Conservation (phyloP, 2,888 invertebrate genomes). For the Papilio gigon region DNA sequence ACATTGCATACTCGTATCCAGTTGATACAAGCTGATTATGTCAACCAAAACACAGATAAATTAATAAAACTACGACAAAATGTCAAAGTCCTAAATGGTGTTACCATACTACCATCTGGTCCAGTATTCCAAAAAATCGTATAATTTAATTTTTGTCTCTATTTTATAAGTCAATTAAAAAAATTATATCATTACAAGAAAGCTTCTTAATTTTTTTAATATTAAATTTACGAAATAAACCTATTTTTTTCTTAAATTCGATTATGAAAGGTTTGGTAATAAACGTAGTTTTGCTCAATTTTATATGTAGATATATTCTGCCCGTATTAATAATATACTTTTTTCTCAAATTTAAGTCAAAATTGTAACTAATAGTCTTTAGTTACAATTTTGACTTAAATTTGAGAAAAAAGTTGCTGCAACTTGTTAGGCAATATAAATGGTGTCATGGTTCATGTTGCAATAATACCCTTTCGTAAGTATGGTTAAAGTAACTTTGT, state of each 20-base stretch:
- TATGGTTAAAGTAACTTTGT: conserved; percentile 7
- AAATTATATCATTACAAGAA: too few relatives aligned
- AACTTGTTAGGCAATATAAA: conserved; percentile 13
- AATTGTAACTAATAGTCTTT: too few relatives aligned
- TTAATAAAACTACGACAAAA: conserved; percentile 1
- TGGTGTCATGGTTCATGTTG: conserved; percentile 40
- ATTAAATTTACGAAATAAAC: too few relatives aligned
- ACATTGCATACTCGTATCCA: conserved; percentile 22
- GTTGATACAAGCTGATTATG: conserved; percentile 31
- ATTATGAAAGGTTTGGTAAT: too few relatives aligned
- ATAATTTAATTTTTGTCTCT: too few relatives aligned
- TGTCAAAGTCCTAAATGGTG: neutral
- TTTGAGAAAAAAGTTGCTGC: conserved; percentile 4
- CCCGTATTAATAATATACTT: too few relatives aligned
- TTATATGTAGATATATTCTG: too few relatives aligned
- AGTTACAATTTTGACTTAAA: neutral
- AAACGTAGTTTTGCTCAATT: too few relatives aligned
- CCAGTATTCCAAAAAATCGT: neutral
- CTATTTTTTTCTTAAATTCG: too few relatives aligned
- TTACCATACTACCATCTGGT: neutral
- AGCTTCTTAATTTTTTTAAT: too few relatives aligned
- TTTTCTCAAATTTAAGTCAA: neutral
- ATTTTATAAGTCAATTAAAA: too few relatives aligned
- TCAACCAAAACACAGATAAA: conserved; percentile 31
- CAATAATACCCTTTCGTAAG: conserved; percentile 37